Evolutionary conservation across 2,113 vertebrate genomes (phyloP), one percentile per base, ranked within the genome.

Genomic region (Mesembrinibis cayennensis): DNA sequence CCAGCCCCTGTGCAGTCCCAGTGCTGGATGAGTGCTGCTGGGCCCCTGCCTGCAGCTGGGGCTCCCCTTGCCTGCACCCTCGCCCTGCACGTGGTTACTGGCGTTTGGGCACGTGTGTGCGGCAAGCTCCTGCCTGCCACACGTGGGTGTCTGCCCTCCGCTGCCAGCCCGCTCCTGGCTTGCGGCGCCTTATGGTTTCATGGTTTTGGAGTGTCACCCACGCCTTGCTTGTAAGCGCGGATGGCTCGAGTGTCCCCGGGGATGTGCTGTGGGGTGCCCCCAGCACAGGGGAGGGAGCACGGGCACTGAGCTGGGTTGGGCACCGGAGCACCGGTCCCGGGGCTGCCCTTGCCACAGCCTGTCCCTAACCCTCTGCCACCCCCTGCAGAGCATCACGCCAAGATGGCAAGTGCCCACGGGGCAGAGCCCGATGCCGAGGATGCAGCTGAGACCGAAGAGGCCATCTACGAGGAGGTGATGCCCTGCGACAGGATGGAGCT

Each of bases 401-500:
- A 14, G 92, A 99, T 99, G 99, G 98, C 98, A 2, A 98, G 98
- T 0, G 53, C 77, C n/a, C 40, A 7, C 7, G 18, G 87, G 12
- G 92, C 94, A 22, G 97, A 95, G 44, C 50, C 66, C 0, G 47
- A 55, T 18, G 49, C 90, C 2, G 22, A 95, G 16, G 93, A 73
- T 1, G 70, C 93, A 66, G 94, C 85, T 0, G 93, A 92, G 16
- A 67, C 97, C 5, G 92, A 95, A n/a, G 88, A 85, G 3, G 72
- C 25, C 7, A 40, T 87, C 49, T 96, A 97, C 1, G 95, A 96
- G 32, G 98, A 95, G 82, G 95, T 89, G 62, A 19, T 50, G 9
- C 95, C 95, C 45, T 97, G 90, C 6, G 97, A 98, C 93, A 98
- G 74, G 84, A 95, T 34, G 7, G 95, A 98, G 47, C 98, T 98